phyloP scores from a whole-genome alignment of 1,140 invertebrate genomes.

The Myzus persicae region DNA sequence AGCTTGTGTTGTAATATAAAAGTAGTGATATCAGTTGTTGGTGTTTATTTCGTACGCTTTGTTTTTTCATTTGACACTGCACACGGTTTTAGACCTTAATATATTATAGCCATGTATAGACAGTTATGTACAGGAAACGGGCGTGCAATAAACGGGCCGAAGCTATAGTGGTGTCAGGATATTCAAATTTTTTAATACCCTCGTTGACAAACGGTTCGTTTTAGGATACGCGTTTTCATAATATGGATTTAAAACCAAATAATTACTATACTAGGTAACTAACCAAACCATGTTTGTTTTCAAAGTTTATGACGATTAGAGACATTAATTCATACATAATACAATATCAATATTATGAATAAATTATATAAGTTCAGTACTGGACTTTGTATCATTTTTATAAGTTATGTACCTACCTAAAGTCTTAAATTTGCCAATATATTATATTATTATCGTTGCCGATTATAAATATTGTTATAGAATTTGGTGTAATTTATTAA shows the following conservation, averaged over 20 bases:
- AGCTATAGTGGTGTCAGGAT: background rate
- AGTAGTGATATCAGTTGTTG: background rate
- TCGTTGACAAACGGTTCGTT: background rate
- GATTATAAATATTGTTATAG: background rate
- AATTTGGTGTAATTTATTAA: too few relatives aligned
- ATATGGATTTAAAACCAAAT: background rate
- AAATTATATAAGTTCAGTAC: background rate
- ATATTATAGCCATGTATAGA: constrained; percentile 13
- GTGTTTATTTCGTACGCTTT: background rate
- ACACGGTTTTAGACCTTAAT: background rate
- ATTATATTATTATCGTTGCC: too few relatives aligned
- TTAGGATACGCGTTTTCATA: background rate
- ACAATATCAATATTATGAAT: background rate
- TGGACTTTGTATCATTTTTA: background rate
- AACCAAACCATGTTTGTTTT: background rate
- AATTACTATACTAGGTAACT: too few relatives aligned
- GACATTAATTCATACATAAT: background rate
- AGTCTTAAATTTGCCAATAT: background rate
- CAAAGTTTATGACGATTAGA: background rate
- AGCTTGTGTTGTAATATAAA: background rate
- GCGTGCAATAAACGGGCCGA: background rate
- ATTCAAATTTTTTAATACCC: constrained; percentile 28
- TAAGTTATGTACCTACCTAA: background rate
- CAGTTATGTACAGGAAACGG: background rate
- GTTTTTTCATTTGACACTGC: background rate